phyloP scores from a whole-genome alignment of 2,888 invertebrate genomes.

The Aspidapion aeneum region DNA sequence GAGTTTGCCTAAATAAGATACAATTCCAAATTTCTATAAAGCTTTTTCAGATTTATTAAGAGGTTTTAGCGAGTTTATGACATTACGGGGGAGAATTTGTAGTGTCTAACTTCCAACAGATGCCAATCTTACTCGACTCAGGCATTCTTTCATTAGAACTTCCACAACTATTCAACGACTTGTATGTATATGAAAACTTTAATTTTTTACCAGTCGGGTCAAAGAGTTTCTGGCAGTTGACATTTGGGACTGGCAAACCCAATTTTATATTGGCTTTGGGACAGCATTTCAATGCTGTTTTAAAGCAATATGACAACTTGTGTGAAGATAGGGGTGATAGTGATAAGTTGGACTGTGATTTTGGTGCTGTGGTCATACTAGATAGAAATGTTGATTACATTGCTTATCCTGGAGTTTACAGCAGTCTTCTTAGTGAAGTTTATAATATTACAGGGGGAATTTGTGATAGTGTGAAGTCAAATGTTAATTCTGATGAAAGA shows the following conservation, averaged over 20 bases:
- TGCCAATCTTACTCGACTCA: conserved; percentile 80
- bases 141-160: conserved; percentile 85
- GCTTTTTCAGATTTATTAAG: too few relatives aligned
- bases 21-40: too few relatives aligned
- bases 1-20: conserved; percentile 28
- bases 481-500: conserved; percentile 26
- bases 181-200: conserved; percentile 76
- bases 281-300: conserved; percentile 60
- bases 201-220: conserved; percentile 72
- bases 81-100: conserved; percentile 53
- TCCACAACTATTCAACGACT: conserved; percentile 69
- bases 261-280: conserved; percentile 63
- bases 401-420: conserved; percentile 90
- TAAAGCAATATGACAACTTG: conserved; percentile 44
- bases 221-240: conserved; percentile 75
- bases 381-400: conserved; percentile 86
- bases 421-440: conserved; percentile 85
- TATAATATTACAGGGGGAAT: conserved; percentile 80
- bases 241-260: conserved; percentile 73
- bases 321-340: conserved; percentile 42
- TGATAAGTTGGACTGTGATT: conserved; percentile 54
- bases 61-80: too few relatives aligned
- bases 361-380: conserved; percentile 71
- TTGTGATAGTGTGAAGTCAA: conserved; percentile 50
- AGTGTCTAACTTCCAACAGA: conserved; percentile 79